Evolutionary conservation across 2,888 invertebrate species (phyloP).

Genomic region (Hydropsyche betteni): DNA sequence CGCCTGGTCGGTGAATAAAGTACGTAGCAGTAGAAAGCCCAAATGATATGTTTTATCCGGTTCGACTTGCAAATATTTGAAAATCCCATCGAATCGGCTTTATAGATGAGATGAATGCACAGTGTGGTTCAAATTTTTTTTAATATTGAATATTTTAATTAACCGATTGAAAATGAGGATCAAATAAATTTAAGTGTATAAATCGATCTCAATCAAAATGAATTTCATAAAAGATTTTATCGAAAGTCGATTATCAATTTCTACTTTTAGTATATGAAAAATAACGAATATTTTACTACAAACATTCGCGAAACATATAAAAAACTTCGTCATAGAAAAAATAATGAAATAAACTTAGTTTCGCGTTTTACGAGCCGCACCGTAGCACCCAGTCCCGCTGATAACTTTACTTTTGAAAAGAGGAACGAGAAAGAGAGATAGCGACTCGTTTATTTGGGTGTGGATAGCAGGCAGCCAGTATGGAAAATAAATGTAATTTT

Average conservation of each 20-base stretch:
- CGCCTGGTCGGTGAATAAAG: slow-evolving; percentile 32
- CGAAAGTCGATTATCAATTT: too few relatives aligned
- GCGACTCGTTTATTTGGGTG: slow-evolving; percentile 51
- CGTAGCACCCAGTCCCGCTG: slow-evolving; percentile 41
- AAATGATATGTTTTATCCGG: slow-evolving; percentile 51
- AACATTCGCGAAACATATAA: too few relatives aligned
- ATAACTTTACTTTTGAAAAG: slow-evolving; percentile 51
- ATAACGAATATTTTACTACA: too few relatives aligned
- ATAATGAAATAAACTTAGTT: neutral
- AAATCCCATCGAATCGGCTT: slow-evolving; percentile 47
- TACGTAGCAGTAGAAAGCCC: slow-evolving; percentile 39
- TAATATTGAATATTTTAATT: neutral
- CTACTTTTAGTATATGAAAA: too few relatives aligned
- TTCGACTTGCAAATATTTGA: slow-evolving; percentile 51
- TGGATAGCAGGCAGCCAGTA: slow-evolving; percentile 49
- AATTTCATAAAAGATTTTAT: too few relatives aligned
- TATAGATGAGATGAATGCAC: slow-evolving; percentile 45
- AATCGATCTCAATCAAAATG: too few relatives aligned
- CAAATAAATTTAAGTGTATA: too few relatives aligned
- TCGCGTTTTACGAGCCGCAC: slow-evolving; percentile 20
- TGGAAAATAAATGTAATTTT: slow-evolving; percentile 53
- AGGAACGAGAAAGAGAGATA: slow-evolving; percentile 45
- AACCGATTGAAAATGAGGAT: neutral
- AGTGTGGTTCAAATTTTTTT: slow-evolving; percentile 21
- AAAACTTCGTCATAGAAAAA: too few relatives aligned